These are phyloP conservation scores for Hecatera dysodea DNA, from an alignment of 2,888 invertebrate genomes.

Conservation along the genomic window DNA sequence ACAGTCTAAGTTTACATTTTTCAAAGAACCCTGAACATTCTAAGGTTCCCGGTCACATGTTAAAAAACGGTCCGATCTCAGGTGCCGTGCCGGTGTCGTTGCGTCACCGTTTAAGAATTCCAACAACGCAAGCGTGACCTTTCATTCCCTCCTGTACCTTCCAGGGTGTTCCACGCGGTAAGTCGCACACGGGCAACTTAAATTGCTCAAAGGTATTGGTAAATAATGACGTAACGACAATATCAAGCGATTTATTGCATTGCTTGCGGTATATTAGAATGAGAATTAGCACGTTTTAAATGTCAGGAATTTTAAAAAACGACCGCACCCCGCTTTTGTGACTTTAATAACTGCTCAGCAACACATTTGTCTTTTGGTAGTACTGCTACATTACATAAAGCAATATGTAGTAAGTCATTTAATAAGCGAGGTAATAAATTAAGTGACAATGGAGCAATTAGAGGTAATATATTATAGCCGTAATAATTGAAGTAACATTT, in stretches of 20 bases:
- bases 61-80: slow-evolving; percentile 17
- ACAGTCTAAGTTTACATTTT: too few relatives aligned
- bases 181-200: not conserved
- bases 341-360: not conserved
- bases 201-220: not conserved
- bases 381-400: not conserved
- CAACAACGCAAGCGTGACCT: slow-evolving; percentile 47
- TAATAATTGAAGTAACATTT: not conserved
- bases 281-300: not conserved
- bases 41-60: slow-evolving; percentile 1
- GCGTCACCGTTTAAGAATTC: slow-evolving; percentile 47
- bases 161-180: slow-evolving; percentile 4
- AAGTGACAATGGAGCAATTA: not conserved
- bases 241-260: not conserved
- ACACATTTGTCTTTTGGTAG: not conserved
- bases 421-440: not conserved
- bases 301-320: not conserved
- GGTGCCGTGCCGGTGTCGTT: slow-evolving; percentile 20
- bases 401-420: not conserved
- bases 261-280: not conserved
- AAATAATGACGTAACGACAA: not conserved
- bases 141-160: slow-evolving; percentile 29
- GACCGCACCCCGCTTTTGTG: not conserved
- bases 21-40: too few relatives aligned
- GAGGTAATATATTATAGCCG: not conserved